Conservation (phyloP, 2,888 invertebrate species). For the Tinea trinotella region DNA sequence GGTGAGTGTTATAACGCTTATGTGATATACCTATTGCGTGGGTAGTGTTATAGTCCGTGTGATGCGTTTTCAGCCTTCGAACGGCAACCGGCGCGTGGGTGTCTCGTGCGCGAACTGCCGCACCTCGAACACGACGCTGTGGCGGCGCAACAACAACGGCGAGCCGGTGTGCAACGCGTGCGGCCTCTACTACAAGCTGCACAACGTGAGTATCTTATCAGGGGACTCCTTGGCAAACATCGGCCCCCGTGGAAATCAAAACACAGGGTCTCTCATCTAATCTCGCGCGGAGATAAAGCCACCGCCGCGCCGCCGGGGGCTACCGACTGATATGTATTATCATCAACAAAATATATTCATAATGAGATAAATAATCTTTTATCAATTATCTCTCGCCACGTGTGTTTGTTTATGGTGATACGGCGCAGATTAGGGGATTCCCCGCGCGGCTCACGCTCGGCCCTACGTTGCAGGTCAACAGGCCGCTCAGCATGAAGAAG, state of each 20-base stretch:
- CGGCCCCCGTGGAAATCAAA: conserved; percentile 64
- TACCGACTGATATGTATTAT: conserved; percentile 72
- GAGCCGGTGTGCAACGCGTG: conserved; percentile 99
- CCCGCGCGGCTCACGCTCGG: conserved; percentile 26
- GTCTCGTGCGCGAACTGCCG: conserved; percentile 96
- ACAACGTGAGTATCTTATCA: conserved; percentile 78
- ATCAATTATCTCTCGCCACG: conserved; percentile 68
- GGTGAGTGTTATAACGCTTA: conserved; percentile 31
- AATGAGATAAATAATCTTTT: conserved; percentile 73
- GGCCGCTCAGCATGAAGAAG: conserved; percentile 98
- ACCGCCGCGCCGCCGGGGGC: conserved; percentile 43
- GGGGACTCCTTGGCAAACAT: conserved; percentile 72
- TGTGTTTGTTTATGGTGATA: conserved; percentile 70
- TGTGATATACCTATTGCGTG: background rate
- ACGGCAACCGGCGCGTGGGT: conserved; percentile 77
- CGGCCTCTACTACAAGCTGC: conserved; percentile 94
- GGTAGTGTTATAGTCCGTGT: conserved; percentile 13
- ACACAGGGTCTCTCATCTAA: conserved; percentile 71
- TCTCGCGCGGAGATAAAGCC: conserved; percentile 68
- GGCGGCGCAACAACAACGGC: conserved; percentile 94
- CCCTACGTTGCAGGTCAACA: conserved; percentile 81
- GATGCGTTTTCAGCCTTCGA: conserved; percentile 50
- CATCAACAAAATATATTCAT: conserved; percentile 69
- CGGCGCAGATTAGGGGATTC: conserved; percentile 57
- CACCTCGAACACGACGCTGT: conserved; percentile 93